Percentiles rank a stretch among this genome's conserved stretches.
phyloP scores from a whole-genome alignment of 2,797 vertebrate genomes.

The Pseudomugil tenellus region DNA sequence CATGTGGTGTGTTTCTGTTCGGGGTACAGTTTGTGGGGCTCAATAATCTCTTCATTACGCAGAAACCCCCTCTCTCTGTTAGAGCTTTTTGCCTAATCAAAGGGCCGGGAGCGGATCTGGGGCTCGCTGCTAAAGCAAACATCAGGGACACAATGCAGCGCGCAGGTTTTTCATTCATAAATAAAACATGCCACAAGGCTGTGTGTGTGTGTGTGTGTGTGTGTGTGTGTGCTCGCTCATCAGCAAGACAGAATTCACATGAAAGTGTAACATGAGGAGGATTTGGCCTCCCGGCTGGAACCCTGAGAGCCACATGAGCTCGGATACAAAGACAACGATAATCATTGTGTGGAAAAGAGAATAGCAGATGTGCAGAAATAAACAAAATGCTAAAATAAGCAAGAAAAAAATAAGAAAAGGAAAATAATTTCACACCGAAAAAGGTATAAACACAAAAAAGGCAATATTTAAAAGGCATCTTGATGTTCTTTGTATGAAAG shows the following conservation, averaged over 20 bases:
- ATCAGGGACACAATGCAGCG: constrained; percentile 68
- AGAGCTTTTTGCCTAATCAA: constrained; percentile 85
- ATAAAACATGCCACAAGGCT: constrained; percentile 77
- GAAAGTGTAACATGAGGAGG: constrained; percentile 61
- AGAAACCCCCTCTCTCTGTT: constrained; percentile 68
- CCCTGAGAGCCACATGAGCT: constrained; percentile 12
- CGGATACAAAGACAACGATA: constrained; percentile 3
- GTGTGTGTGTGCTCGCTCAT: constrained; percentile 20
- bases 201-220: constrained; percentile 18
- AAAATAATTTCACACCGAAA: background rate
- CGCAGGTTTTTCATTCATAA: constrained; percentile 80
- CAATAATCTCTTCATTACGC: constrained; percentile 89
- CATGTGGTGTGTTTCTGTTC: constrained; percentile 55
- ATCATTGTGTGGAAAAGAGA: background rate
- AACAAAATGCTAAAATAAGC: background rate
- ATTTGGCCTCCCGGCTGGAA: constrained; percentile 26
- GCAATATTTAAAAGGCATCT: too few species aligned
- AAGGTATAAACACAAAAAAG: too few species aligned
- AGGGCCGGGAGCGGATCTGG: constrained; percentile 80
- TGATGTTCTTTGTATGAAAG: too few species aligned
- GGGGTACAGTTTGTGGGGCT: constrained; percentile 80
- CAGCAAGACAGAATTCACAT: constrained; percentile 63
- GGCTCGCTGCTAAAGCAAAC: constrained; percentile 75
- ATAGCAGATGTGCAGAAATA: background rate
- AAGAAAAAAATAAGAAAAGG: background rate